Percentiles rank a stretch among this genome's conserved stretches.
phyloP scores from a whole-genome alignment of 2,113 vertebrate genomes.

The Phocoena phocoena region DNA sequence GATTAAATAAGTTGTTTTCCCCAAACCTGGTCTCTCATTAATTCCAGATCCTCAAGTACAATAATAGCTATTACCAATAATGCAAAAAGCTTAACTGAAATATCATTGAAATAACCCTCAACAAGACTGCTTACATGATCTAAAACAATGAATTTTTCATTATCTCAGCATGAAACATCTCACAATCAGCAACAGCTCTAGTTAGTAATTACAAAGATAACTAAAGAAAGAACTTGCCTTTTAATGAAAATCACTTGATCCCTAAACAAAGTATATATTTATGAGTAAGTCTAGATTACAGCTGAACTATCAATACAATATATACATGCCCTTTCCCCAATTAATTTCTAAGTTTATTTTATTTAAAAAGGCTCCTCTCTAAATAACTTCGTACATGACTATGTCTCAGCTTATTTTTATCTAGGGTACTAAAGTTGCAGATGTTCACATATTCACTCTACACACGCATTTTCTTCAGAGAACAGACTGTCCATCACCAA shows the following conservation, averaged over 20 bases:
- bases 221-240: background rate
- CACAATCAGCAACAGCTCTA: background rate
- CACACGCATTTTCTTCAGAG: background rate
- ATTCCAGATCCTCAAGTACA: background rate
- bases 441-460: background rate
- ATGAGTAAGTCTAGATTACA: background rate
- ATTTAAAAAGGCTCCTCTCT: background rate
- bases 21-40: background rate
- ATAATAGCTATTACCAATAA: background rate
- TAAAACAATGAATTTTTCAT: background rate
- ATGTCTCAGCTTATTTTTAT: background rate
- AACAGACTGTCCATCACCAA: background rate
- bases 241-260: slow-evolving; percentile 15
- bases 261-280: background rate
- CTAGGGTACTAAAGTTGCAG: background rate
- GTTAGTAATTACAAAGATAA: background rate
- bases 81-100: background rate
- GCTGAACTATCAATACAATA: background rate
- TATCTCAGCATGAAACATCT: background rate
- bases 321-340: background rate
- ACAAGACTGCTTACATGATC: background rate
- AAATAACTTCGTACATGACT: background rate
- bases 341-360: background rate
- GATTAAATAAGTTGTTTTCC: background rate
- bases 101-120: background rate